phyloP scores from a whole-genome alignment of 2,797 vertebrate genomes.

The Catamblyrhynchus diadema region DNA sequence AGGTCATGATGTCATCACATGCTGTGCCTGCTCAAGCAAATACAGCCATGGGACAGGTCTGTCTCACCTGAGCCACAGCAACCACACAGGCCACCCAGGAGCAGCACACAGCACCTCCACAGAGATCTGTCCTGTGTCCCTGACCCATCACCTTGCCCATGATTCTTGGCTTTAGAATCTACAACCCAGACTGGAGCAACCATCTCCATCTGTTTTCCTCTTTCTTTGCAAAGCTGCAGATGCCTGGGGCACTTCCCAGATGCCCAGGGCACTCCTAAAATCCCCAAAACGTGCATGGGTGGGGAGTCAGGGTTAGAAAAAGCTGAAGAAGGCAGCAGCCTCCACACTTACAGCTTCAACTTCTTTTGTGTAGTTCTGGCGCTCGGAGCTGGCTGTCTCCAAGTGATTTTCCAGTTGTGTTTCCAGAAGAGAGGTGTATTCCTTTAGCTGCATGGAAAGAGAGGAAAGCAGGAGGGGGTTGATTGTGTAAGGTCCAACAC shows the following conservation, averaged over 20 bases:
- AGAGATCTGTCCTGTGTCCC: background rate
- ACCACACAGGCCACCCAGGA: background rate
- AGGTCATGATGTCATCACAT: background rate
- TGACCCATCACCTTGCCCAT: background rate
- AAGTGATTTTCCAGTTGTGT: slow-evolving; percentile 89
- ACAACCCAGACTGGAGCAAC: background rate
- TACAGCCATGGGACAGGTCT: background rate
- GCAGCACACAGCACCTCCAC: background rate
- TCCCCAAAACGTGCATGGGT: accelerated
- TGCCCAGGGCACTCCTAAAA: background rate
- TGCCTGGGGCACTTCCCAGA: background rate
- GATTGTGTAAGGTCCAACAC: background rate
- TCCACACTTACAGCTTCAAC: slow-evolving; percentile 76
- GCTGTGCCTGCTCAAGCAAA: background rate
- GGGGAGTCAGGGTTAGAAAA: background rate
- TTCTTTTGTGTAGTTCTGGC: slow-evolving; percentile 81
- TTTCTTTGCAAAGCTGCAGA: background rate
- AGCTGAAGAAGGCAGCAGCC: background rate
- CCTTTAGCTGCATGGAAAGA: slow-evolving; percentile 73
- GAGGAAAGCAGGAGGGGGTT: background rate
- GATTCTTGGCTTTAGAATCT: background rate
- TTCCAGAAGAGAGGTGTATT: slow-evolving; percentile 86
- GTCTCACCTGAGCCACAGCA: background rate
- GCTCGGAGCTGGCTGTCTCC: slow-evolving; percentile 78
- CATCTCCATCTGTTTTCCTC: background rate